Percentiles rank a stretch among this genome's conserved stretches.
phyloP scores from a whole-genome alignment of 2,888 invertebrate species.

The Cantharis flavilabris region DNA sequence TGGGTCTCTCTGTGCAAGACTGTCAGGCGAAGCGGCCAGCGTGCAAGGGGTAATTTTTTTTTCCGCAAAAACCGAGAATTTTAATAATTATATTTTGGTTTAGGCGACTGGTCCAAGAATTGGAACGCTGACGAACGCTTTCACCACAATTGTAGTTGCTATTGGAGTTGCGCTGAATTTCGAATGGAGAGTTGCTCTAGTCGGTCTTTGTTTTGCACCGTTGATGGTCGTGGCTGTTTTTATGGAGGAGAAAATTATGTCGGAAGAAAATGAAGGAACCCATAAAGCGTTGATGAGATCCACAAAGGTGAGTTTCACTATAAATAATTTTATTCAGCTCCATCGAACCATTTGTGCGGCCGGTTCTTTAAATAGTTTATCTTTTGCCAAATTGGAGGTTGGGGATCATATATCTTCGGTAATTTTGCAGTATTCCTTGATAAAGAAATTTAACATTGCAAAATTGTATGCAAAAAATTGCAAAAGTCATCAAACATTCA shows the following conservation, averaged over 20 bases:
- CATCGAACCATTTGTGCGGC: too few species aligned
- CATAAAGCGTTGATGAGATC: constrained; percentile 72
- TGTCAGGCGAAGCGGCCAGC: constrained; percentile 77
- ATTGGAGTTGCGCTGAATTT: constrained; percentile 69
- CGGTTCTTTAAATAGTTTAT: too few species aligned
- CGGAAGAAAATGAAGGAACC: constrained; percentile 67
- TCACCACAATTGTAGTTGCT: constrained; percentile 69
- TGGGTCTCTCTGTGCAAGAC: constrained; percentile 73
- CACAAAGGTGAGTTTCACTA: constrained; percentile 63
- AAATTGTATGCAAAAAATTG: too few species aligned
- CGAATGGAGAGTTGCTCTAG: constrained; percentile 75
- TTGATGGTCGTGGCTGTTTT: constrained; percentile 69
- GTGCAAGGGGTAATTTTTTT: constrained; percentile 71
- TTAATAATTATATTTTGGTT: constrained; percentile 20
- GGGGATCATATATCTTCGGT: too few species aligned
- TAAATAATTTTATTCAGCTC: too few species aligned
- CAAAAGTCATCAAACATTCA: too few species aligned
- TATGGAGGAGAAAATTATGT: constrained; percentile 68
- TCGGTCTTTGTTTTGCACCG: constrained; percentile 74
- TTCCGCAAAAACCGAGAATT: background rate
- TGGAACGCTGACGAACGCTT: constrained; percentile 74
- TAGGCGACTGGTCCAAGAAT: constrained; percentile 81
- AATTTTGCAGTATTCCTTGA: too few species aligned
- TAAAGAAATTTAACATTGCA: too few species aligned
- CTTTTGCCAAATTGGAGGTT: too few species aligned